Evolutionary conservation across 2,113 vertebrate species (phyloP), one percentile per base, ranked within the genome.

Genomic region (Pelvicachromis taeniatus): DNA sequence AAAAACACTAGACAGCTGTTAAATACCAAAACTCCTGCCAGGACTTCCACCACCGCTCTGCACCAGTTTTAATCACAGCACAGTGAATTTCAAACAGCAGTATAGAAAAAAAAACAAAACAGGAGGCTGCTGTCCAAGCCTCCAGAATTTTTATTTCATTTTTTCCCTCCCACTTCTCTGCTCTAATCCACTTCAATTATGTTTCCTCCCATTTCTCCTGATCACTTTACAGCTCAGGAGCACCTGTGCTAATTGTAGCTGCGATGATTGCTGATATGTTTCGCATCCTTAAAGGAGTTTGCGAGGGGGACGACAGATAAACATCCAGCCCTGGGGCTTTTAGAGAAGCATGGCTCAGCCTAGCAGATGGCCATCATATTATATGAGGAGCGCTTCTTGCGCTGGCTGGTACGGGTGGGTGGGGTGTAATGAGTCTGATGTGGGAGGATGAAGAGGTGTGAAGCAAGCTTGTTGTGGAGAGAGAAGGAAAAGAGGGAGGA

Each of bases 331-430:
- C 73, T 68, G 26, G 91, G 95, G 91, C 93, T 92, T 94, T 94
- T 93, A 90, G 92, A 91, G 91, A 94, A 94, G 93, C 81, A 85
- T 65, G 88, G 94, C 94, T 93, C 94, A 93, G 93, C 89, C 90
- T 82, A 95, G 93, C 95, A 96, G 95, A 95, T 96, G 95, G 95
- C 94, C 94, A 94, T 94, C 93, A 91, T 94, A 94, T 95, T 92
- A 94, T 94, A 92, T 23, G 89, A 92, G 91, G 89, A 83, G 90
- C 85, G 93, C 89, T 93, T 77, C 90, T 88, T 58, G 52, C 86
- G 80, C 87, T 88, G 87, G 90, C 90, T 92, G 90, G 86, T 91
- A 61, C 19, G 87, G 92, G 92, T 91, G 94, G 90, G 91, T 85
- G 89, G 91, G 92, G 91, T 87, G 93, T 93, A 94, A 94, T 94